Evolutionary conservation across 2,797 vertebrate genomes (phyloP).

Genomic region (Luscinia luscinia): DNA sequence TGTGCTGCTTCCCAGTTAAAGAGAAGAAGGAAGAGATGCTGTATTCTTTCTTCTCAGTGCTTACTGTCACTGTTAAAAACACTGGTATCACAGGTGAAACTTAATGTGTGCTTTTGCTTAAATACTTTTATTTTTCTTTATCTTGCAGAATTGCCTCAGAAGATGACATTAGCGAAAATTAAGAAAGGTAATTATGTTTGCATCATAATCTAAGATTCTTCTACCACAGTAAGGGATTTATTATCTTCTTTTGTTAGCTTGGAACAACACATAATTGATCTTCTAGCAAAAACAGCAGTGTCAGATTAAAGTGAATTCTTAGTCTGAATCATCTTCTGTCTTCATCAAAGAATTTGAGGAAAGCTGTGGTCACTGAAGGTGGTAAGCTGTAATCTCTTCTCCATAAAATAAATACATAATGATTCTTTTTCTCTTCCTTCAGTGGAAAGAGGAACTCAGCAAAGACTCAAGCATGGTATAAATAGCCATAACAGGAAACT

Average conservation of each 20-base stretch:
- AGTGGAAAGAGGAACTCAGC: not conserved
- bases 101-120: not conserved
- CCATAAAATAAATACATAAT: not conserved
- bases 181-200: slow-evolving; percentile 58
- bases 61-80: not conserved
- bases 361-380: not conserved
- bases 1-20: not conserved
- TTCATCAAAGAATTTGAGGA: not conserved
- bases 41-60: not conserved
- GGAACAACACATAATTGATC: not conserved
- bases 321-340: not conserved
- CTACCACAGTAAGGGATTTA: not conserved
- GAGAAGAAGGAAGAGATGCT: not conserved
- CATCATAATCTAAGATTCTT: not conserved
- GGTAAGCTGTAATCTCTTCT: not conserved
- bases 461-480: not conserved
- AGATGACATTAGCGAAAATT: not conserved
- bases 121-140: not conserved
- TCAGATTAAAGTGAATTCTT: not conserved
- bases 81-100: not conserved
- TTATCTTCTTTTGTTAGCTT: not conserved
- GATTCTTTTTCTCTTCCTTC: not conserved
- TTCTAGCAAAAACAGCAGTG: not conserved
- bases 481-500: not conserved
- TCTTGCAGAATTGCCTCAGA: slow-evolving; percentile 55